Conservation (phyloP, 2,797 vertebrate genomes). For the Ficedula albicollis region DNA sequence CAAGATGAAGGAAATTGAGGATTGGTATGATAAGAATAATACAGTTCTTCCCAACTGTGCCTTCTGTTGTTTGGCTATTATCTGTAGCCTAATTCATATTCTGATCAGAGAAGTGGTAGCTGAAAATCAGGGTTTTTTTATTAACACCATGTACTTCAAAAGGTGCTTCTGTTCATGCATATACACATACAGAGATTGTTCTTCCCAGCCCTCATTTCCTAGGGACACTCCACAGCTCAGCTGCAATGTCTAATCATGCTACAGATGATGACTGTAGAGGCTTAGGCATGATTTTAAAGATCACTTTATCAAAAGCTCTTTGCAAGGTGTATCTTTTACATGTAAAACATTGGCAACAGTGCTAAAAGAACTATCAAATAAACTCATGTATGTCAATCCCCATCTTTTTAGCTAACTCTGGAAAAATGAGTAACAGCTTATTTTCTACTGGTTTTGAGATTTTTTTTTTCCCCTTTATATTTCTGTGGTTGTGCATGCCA, state of each 20-base stretch:
- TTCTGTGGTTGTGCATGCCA: neutral
- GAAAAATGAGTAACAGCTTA: neutral
- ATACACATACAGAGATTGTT: neutral
- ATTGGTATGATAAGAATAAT: slow-evolving; percentile 44
- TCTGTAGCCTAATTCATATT: slow-evolving; percentile 74
- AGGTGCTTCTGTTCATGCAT: neutral
- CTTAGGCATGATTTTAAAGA: slow-evolving; percentile 44
- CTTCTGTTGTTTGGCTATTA: slow-evolving; percentile 65
- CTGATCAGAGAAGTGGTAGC: slow-evolving; percentile 64
- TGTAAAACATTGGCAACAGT: neutral
- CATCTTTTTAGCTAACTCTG: neutral
- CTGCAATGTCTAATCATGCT: neutral
- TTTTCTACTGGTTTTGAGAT: neutral
- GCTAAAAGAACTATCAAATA: slow-evolving; percentile 18
- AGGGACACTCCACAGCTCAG: slow-evolving; percentile 42
- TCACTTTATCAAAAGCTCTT: slow-evolving; percentile 17
- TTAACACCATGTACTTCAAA: slow-evolving; percentile 50
- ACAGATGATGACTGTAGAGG: neutral
- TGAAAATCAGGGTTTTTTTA: slow-evolving; percentile 52
- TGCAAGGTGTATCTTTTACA: neutral
- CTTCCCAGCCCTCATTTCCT: neutral
- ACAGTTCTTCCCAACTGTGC: slow-evolving; percentile 32
- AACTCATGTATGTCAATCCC: neutral
- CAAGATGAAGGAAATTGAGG: slow-evolving; percentile 47
- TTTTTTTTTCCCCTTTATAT: neutral